Evolutionary conservation across 1,140 invertebrate species (phyloP).

Genomic region (Anagrus nilaparvatae): DNA sequence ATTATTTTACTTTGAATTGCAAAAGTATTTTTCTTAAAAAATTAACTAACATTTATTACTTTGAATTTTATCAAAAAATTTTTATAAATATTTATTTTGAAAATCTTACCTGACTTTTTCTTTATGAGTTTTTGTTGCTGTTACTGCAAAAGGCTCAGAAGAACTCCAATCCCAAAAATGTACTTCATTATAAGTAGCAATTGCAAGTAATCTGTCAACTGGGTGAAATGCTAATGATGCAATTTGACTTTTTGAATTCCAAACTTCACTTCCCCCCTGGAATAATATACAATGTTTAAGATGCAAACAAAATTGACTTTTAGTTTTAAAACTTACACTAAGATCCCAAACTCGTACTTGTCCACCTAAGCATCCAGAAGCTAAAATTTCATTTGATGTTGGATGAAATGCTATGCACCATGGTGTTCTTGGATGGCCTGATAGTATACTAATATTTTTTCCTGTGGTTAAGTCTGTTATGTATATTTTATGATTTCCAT

Average conservation of each 20-base stretch:
- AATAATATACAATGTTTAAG: slow-evolving; percentile 12
- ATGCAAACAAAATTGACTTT: not conserved
- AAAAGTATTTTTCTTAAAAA: not conserved
- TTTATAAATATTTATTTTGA: slow-evolving; percentile 6
- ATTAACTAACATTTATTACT: not conserved
- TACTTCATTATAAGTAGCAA: slow-evolving; percentile 75
- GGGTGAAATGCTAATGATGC: slow-evolving; percentile 83
- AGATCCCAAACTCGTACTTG: slow-evolving; percentile 89
- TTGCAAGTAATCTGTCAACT: slow-evolving; percentile 67
- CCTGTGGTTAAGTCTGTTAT: slow-evolving; percentile 72
- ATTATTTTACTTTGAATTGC: not conserved
- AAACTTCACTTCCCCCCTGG: slow-evolving; percentile 76
- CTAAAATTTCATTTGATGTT: slow-evolving; percentile 70
- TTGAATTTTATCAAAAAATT: slow-evolving; percentile 3
- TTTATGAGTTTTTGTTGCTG: slow-evolving; percentile 55
- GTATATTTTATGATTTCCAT: slow-evolving; percentile 88
- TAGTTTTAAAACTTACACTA: slow-evolving; percentile 50
- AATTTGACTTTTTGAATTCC: slow-evolving; percentile 63
- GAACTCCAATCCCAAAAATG: slow-evolving; percentile 87
- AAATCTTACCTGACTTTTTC: slow-evolving; percentile 65
- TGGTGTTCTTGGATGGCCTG: slow-evolving; percentile 80
- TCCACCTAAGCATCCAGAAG: slow-evolving; percentile 80
- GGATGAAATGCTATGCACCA: slow-evolving; percentile 90
- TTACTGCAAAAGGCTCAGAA: slow-evolving; percentile 62
- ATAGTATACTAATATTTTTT: slow-evolving; percentile 66